Conservation (phyloP, 2,113 vertebrate genomes). For the Hystrix cristata region DNA sequence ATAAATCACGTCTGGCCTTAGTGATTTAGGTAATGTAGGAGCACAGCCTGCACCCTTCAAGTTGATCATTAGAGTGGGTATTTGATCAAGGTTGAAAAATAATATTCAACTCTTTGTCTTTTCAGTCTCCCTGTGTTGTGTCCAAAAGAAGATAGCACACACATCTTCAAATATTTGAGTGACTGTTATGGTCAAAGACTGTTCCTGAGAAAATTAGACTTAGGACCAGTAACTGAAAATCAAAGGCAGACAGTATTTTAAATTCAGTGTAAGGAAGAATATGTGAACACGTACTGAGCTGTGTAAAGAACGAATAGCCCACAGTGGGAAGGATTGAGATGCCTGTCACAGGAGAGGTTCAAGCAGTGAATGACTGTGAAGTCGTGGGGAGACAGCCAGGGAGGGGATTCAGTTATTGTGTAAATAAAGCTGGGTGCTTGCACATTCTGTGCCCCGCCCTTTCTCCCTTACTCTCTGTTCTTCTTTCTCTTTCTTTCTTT, state of each 20-base stretch:
- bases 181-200: not conserved
- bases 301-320: not conserved
- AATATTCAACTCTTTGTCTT: not conserved
- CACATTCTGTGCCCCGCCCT: not conserved
- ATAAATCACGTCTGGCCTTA: not conserved
- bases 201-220: not conserved
- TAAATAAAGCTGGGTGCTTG: not conserved
- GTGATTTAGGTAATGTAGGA: not conserved
- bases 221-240: not conserved
- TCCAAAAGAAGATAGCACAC: not conserved
- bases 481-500: rapidly evolving
- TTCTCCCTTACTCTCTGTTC: not conserved
- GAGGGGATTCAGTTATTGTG: not conserved
- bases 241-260: not conserved
- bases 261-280: not conserved
- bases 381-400: not conserved
- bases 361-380: not conserved
- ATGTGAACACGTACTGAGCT: not conserved
- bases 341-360: not conserved
- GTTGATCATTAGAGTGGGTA: not conserved
- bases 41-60: not conserved
- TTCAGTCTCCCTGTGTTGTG: not conserved
- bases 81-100: not conserved
- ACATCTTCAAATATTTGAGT: not conserved
- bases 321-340: no score